Evolutionary conservation across 1,140 invertebrate species (phyloP), one percentile per base, ranked within the genome.

Genomic region (Stratiolaelaps scimitus): DNA sequence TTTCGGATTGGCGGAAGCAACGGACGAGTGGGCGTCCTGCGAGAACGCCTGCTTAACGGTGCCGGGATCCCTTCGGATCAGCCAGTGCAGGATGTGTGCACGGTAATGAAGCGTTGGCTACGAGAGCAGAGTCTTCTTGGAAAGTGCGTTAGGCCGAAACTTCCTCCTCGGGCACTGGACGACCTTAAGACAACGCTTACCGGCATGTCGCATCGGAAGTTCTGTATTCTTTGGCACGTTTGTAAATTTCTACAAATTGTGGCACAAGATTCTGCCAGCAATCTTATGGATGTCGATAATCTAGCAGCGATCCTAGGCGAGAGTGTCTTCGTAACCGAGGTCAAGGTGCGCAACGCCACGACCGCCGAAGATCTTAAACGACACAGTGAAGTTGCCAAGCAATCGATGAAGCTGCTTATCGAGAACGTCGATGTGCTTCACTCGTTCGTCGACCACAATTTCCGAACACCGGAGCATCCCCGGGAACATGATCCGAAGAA

Each of bases 381-480:
- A 19, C 70, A 71, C 7, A 69, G 71, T n/a, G 64, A 72, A 56
- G 73, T 75, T 34, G 72, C 71, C 2, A 65, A 69, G 65, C 71
- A 73, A 47, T 74, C 73, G 67, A 68, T 74, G 10, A 29, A 68
- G 7, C 68, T 66, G 56, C 65, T 74, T 1, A 69, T 69, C 20
- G 64, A 44, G 7, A 71, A 70, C 72, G 66, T 29, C 15, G 53
- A 60, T 34, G 15, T 60, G 26, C 26, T 60, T 23, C 1, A 60
- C 6, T 15, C 53, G 17, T 60, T 60, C 10, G 53, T 34, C 13
- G 26, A 29, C 53, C 13, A 26, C 23, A 29, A 26, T 17, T 60
- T 26, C 34, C 26, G 53, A 60, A 60, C 53, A 2, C 53, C 53
- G 15, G 53, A 60, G 15, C 17, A 23, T 19, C 15, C 53, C 23